phyloP scores from a whole-genome alignment of 2,888 invertebrate species.

The Agrochola lychnidis region DNA sequence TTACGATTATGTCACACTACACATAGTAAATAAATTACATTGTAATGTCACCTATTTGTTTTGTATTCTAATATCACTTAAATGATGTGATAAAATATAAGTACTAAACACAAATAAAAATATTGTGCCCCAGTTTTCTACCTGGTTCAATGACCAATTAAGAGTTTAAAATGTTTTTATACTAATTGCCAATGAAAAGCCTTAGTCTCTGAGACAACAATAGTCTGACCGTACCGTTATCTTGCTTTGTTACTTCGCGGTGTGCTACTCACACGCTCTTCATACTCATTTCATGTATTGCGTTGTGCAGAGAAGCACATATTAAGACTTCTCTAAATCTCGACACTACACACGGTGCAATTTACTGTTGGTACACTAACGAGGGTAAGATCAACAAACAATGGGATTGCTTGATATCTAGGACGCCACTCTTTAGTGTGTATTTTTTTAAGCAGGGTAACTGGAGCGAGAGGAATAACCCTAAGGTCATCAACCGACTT shows the following conservation, averaged over 20 bases:
- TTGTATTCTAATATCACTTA: neutral
- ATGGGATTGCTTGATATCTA: slow-evolving; percentile 5
- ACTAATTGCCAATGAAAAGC: slow-evolving; percentile 7
- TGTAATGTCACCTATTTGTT: neutral
- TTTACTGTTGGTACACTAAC: slow-evolving; percentile 35
- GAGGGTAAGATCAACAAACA: neutral
- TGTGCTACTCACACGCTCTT: slow-evolving; percentile 38
- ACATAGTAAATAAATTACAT: neutral
- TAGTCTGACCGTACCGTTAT: slow-evolving; percentile 39
- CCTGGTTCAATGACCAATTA: slow-evolving; percentile 36
- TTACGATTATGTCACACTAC: neutral
- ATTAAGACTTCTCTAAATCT: slow-evolving; percentile 6
- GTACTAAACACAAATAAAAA: neutral
- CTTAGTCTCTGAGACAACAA: slow-evolving; percentile 31
- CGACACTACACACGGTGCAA: slow-evolving; percentile 10
- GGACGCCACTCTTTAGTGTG: neutral
- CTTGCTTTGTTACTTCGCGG: slow-evolving; percentile 30
- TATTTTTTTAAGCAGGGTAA: slow-evolving; percentile 12
- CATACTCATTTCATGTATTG: slow-evolving; percentile 19
- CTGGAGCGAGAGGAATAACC: slow-evolving; percentile 35
- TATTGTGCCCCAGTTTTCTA: neutral
- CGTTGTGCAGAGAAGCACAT: slow-evolving; percentile 23
- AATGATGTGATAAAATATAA: neutral
- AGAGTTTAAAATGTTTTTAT: slow-evolving; percentile 15
- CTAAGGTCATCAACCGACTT: slow-evolving; percentile 40